phyloP scores from a whole-genome alignment of 2,113 vertebrate genomes.

The Semicossyphus pulcher region DNA sequence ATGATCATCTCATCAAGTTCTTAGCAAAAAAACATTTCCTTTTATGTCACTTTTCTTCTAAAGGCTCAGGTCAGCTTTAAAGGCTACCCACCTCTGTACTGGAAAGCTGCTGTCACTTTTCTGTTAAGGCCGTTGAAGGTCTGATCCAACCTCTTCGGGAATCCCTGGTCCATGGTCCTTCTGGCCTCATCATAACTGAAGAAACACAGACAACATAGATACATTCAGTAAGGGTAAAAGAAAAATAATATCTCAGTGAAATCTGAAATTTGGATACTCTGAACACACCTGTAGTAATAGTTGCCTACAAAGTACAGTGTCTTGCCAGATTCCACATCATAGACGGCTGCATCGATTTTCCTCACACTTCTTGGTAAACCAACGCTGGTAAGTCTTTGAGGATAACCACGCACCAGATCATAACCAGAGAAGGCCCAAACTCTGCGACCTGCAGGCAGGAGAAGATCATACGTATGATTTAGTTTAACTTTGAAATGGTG shows the following conservation, averaged over 20 bases:
- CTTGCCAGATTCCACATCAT: conserved; percentile 77
- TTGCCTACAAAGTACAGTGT: conserved; percentile 87
- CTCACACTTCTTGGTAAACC: conserved; percentile 83
- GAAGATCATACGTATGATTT: neutral
- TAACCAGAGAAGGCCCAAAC: conserved; percentile 90
- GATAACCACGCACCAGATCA: conserved; percentile 83
- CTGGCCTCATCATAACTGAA: conserved; percentile 87
- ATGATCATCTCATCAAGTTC: no score
- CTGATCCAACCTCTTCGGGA: conserved; percentile 79
- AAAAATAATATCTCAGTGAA: neutral
- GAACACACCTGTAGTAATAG: conserved; percentile 89
- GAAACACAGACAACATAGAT: conserved; percentile 36
- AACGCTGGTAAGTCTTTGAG: conserved; percentile 81
- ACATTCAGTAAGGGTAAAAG: neutral
- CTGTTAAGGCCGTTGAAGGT: conserved; percentile 80
- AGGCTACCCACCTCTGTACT: conserved; percentile 79
- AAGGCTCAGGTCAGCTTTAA: neutral
- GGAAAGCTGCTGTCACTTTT: conserved; percentile 86
- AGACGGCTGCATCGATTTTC: conserved; percentile 88
- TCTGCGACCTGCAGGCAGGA: conserved; percentile 74
- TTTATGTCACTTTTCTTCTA: no score
- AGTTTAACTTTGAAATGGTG: neutral
- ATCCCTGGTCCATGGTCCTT: conserved; percentile 84
- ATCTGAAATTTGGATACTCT: neutral
- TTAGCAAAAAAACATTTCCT: no score